Evolutionary conservation across 2,797 vertebrate genomes (phyloP).

Genomic region (Notamacropus eugenii): DNA sequence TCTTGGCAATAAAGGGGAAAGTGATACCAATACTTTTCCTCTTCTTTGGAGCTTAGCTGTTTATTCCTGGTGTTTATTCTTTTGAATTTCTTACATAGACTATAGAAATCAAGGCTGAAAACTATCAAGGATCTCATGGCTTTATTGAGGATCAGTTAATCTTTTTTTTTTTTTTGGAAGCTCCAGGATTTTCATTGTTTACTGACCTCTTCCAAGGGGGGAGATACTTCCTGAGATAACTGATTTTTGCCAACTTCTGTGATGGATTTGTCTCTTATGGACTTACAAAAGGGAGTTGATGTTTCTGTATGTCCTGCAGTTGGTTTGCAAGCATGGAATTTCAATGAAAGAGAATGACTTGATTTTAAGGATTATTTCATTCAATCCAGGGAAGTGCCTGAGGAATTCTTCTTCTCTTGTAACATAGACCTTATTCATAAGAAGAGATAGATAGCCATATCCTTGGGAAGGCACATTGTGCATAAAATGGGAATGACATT

Average conservation of each 20-base stretch:
- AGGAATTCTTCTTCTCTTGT: neutral
- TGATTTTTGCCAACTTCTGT: slow-evolving; percentile 16
- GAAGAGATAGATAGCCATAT: neutral
- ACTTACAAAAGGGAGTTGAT: neutral
- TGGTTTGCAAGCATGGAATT: neutral
- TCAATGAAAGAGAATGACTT: neutral
- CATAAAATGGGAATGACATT: no score
- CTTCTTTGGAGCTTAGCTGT: neutral
- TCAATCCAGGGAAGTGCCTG: neutral
- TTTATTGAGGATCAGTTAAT: neutral
- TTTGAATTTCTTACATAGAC: neutral
- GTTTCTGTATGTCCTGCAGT: neutral
- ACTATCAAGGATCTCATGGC: neutral
- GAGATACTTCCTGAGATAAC: neutral
- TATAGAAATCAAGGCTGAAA: neutral
- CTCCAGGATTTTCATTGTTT: neutral
- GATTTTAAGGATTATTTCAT: neutral
- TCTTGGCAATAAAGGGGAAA: no score
- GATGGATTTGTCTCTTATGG: neutral
- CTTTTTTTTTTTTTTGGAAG: neutral
- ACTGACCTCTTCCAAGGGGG: neutral
- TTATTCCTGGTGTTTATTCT: neutral
- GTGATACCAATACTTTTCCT: neutral
- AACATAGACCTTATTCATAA: neutral
- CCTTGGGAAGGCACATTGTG: fast-evolving